Evolutionary conservation across 1,140 invertebrate genomes (phyloP).

Genomic region (Hetaerina americana): DNA sequence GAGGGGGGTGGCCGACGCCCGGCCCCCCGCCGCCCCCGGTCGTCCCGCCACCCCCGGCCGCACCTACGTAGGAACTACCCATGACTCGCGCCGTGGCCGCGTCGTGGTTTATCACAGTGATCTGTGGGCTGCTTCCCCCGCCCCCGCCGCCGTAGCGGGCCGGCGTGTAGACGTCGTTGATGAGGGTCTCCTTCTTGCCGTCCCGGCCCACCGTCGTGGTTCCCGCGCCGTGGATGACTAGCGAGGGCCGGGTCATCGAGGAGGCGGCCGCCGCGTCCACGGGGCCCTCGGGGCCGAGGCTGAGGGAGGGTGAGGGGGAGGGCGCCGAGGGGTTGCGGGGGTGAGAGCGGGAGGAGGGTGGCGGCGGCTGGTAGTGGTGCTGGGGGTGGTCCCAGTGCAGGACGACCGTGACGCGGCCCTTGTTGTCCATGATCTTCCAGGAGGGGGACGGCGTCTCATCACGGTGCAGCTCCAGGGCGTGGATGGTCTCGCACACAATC

Average conservation of each 20-base stretch:
- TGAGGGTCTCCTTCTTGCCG: constrained; percentile 37
- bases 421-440: constrained; percentile 95
- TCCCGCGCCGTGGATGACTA: constrained; percentile 43
- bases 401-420: constrained; percentile 84
- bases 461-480: constrained; percentile 72
- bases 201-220: not conserved
- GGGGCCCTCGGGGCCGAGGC: constrained; percentile 21
- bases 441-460: constrained; percentile 71
- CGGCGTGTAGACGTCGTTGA: constrained; percentile 36
- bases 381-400: constrained; percentile 75
- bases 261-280: not conserved
- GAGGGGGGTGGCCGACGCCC: constrained; percentile 19
- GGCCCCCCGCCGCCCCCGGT: constrained; percentile 19
- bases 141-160: constrained; percentile 30
- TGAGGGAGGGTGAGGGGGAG: not conserved
- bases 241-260: constrained; percentile 37
- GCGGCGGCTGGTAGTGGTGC: constrained; percentile 34
- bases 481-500: constrained; percentile 92
- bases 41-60: constrained; percentile 23
- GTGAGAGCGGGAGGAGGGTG: constrained; percentile 25
- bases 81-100: constrained; percentile 30
- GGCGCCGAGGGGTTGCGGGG: constrained; percentile 5
- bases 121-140: constrained; percentile 51
- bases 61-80: constrained; percentile 32
- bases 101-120: constrained; percentile 82